A percentile compares a stretch with the other conserved stretches of the same genome.
phyloP scores from a whole-genome alignment of 2,113 vertebrate genomes.

The Eurystomus gularis region DNA sequence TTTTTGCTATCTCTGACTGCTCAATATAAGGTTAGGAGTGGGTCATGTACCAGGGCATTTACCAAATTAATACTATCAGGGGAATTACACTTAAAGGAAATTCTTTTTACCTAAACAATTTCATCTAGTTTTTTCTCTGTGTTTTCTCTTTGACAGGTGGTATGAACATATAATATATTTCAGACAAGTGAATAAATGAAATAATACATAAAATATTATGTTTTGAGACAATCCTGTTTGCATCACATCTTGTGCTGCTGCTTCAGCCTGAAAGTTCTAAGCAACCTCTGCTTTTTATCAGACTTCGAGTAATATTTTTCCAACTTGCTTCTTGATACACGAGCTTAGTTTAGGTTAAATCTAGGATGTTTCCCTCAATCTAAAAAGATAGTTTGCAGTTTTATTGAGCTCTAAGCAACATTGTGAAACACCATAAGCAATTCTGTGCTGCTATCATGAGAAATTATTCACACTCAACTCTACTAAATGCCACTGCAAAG shows the following conservation, averaged over 20 bases:
- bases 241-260: background rate
- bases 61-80: constrained; percentile 74
- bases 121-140: constrained; percentile 26
- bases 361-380: background rate
- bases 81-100: constrained; percentile 65
- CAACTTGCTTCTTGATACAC: background rate
- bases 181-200: constrained; percentile 39
- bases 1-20: constrained; percentile 70
- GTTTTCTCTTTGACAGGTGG: constrained; percentile 18
- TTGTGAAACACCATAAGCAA: background rate
- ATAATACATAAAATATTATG: constrained; percentile 29
- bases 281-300: constrained; percentile 1
- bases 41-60: constrained; percentile 70
- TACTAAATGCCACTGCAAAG: background rate
- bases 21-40: constrained; percentile 72
- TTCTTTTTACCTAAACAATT: constrained; percentile 68
- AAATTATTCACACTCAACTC: background rate
- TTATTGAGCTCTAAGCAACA: background rate
- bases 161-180: constrained; percentile 44
- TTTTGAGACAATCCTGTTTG: constrained; percentile 4
- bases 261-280: constrained; percentile 5
- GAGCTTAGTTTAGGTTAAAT: background rate
- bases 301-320: constrained; percentile 26
- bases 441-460: background rate
- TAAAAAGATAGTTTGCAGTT: background rate